phyloP scores from a whole-genome alignment of 2,888 invertebrate species.

The Bellardia bayeri region DNA sequence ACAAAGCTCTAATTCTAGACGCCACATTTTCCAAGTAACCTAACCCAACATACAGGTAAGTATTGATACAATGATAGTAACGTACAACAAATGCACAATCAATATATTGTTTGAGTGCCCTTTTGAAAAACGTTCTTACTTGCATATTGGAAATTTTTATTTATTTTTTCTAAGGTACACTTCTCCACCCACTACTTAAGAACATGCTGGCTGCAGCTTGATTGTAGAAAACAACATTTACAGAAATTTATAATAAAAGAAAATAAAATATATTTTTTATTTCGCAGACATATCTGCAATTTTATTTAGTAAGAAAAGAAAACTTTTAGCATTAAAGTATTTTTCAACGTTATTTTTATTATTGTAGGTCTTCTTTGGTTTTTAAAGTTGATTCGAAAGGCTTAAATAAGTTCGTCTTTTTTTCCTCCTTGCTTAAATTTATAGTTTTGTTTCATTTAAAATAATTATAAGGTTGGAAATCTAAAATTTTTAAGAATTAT shows the following conservation, averaged over 20 bases:
- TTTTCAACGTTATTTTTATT: neutral
- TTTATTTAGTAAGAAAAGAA: conserved; percentile 39
- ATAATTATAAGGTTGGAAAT: no score
- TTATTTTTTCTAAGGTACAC: conserved; percentile 12
- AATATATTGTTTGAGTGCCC: no score
- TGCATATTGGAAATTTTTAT: no score
- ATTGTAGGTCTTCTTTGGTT: neutral
- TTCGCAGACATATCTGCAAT: conserved; percentile 58
- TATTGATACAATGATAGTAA: no score
- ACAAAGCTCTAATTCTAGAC: no score
- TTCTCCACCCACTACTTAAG: conserved; percentile 11
- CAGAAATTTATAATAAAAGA: conserved; percentile 37
- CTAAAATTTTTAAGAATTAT: no score
- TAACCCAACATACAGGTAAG: no score
- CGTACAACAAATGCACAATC: no score
- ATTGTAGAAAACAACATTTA: conserved; percentile 57
- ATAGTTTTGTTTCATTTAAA: no score
- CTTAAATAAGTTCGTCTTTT: neutral
- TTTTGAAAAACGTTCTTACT: no score
- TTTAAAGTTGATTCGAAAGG: neutral
- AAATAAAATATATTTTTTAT: conserved; percentile 34
- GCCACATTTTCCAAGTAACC: no score
- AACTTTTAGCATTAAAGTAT: conserved; percentile 37
- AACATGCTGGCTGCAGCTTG: conserved; percentile 46
- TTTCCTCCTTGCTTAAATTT: no score